Evolutionary conservation across 2,797 vertebrate species (phyloP).

Genomic region (Cephalopachus bancanus): DNA sequence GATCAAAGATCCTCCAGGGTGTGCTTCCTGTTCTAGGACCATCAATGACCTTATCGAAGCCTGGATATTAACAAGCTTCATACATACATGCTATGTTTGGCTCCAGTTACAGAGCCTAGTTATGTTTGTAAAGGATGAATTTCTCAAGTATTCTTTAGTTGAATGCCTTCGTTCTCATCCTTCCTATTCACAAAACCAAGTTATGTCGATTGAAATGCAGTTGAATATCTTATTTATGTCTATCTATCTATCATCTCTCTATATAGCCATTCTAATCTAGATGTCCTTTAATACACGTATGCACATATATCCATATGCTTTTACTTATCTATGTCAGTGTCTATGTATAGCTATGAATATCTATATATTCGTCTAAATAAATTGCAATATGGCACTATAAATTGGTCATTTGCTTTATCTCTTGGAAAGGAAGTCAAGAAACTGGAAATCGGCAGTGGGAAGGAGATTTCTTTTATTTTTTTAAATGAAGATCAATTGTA

Average conservation of each 20-base stretch:
- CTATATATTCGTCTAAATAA: background rate
- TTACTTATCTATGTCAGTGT: background rate
- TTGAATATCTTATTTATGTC: slow-evolving; percentile 2
- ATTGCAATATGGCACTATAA: background rate
- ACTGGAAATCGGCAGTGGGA: background rate
- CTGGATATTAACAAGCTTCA: slow-evolving; percentile 10
- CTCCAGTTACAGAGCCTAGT: background rate
- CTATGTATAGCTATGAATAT: background rate
- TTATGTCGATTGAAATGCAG: background rate
- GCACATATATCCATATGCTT: background rate
- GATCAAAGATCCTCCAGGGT: background rate
- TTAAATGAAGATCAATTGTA: background rate
- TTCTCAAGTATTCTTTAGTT: background rate
- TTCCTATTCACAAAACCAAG: background rate
- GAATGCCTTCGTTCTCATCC: background rate
- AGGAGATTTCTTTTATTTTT: background rate
- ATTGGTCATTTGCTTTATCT: background rate
- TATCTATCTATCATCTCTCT: background rate
- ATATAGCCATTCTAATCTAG: background rate
- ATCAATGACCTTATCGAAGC: background rate
- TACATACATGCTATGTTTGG: background rate
- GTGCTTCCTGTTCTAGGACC: background rate
- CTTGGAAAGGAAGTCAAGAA: background rate
- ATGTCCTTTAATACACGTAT: background rate
- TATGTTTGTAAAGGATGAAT: background rate